A percentile compares a stretch with the other conserved stretches of the same genome.
phyloP scores from a whole-genome alignment of 2,888 invertebrate genomes.

The Lasiommata megera region DNA sequence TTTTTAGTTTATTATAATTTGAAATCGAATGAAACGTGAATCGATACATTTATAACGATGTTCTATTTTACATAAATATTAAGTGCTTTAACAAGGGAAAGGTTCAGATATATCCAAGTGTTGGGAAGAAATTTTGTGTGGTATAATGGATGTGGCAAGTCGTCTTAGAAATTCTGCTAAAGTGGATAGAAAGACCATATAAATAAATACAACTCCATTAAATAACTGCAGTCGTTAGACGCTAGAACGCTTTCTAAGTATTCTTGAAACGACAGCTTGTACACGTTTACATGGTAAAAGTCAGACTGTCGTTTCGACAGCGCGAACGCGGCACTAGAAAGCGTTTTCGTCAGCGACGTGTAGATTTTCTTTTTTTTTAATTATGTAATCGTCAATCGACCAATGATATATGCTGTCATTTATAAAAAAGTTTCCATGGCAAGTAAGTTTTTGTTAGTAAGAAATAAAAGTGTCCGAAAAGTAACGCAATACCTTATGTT shows the following conservation, averaged over 20 bases:
- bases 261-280: conserved; percentile 12
- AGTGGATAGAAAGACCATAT: neutral
- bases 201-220: neutral
- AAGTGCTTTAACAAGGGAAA: neutral
- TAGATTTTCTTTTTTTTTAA: neutral
- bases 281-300: conserved; percentile 16
- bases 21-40: neutral
- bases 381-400: neutral
- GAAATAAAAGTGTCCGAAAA: too few relatives aligned
- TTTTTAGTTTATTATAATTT: neutral
- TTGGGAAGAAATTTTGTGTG: neutral
- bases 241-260: conserved; percentile 9
- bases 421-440: too few relatives aligned
- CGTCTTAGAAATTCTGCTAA: neutral
- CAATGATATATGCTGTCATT: too few relatives aligned
- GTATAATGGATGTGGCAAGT: conserved; percentile 3
- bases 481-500: too few relatives aligned
- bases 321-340: neutral
- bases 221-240: neutral
- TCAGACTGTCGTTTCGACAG: conserved; percentile 10
- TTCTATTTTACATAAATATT: neutral
- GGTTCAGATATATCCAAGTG: neutral
- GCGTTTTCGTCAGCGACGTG: neutral
- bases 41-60: neutral
- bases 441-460: too few relatives aligned